A percentile compares a stretch with the other conserved stretches of the same genome.
These are phyloP conservation scores for Lycophotia porphyrea DNA, from an alignment of 2,888 invertebrate genomes.

Conservation along the genomic window DNA sequence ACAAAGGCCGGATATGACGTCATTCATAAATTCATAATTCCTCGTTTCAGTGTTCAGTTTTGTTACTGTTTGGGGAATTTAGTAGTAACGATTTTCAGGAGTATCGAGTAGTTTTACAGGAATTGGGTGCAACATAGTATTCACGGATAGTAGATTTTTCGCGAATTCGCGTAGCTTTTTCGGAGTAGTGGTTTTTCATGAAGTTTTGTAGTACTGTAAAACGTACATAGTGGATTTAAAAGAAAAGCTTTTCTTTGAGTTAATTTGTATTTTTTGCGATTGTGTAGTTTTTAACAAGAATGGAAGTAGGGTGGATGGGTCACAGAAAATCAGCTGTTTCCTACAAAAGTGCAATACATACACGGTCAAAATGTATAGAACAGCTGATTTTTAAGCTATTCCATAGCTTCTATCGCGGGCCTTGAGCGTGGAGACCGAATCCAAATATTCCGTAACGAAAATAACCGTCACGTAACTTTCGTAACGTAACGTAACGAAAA, in stretches of 20 bases:
- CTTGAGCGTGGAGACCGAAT: no score
- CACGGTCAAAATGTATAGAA: no score
- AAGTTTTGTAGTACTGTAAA: background rate
- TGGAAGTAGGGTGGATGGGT: no score
- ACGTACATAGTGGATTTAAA: background rate
- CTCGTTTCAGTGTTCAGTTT: conserved; percentile 5
- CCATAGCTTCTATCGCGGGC: no score
- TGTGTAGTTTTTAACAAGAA: background rate
- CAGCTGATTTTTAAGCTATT: no score
- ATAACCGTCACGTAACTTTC: no score
- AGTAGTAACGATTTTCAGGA: conserved; percentile 9
- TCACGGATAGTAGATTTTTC: background rate
- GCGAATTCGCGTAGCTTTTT: background rate
- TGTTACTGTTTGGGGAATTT: conserved; percentile 20
- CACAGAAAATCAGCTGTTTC: no score
- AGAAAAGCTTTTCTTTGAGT: background rate
- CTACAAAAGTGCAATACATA: no score
- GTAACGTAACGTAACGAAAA: no score
- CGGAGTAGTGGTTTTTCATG: background rate
- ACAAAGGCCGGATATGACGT: conserved; percentile 38
- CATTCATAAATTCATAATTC: conserved; percentile 27
- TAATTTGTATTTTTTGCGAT: background rate
- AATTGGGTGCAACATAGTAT: background rate
- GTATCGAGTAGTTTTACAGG: conserved; percentile 7
- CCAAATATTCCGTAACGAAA: no score